These are phyloP conservation scores for Scaptomyza reducta DNA, from an alignment of 2,888 invertebrate species.

Conservation along the genomic window DNA sequence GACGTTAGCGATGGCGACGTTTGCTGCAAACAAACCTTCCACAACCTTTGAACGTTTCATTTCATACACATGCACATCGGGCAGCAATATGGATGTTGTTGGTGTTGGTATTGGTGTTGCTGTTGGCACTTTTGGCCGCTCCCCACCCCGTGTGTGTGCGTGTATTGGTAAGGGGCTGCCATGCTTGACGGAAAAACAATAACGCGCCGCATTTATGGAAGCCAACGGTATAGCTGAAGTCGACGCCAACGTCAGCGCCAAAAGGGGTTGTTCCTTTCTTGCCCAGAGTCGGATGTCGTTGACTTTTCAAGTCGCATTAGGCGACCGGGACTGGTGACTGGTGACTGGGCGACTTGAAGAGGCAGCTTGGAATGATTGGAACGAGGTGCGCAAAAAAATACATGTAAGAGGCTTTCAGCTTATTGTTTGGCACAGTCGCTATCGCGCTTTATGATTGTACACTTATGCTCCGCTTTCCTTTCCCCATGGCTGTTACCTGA, in stretches of 20 bases:
- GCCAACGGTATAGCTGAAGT: slow-evolving; percentile 45
- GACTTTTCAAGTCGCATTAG: slow-evolving; percentile 79
- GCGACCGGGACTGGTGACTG: slow-evolving; percentile 28
- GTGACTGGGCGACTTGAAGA: slow-evolving; percentile 26
- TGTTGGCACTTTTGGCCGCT: slow-evolving; percentile 25
- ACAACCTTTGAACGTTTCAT: slow-evolving; percentile 16
- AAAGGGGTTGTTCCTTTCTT: slow-evolving; percentile 9
- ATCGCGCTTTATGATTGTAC: slow-evolving; percentile 69
- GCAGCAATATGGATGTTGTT: slow-evolving; percentile 12
- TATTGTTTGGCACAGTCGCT: slow-evolving; percentile 75
- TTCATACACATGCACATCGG: slow-evolving; percentile 21
- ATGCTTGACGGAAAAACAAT: slow-evolving; percentile 63
- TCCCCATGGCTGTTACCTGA: slow-evolving; percentile 15
- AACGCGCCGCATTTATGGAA: slow-evolving; percentile 67
- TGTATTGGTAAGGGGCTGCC: slow-evolving; percentile 8
- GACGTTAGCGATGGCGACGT: slow-evolving; percentile 2
- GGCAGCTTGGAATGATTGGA: slow-evolving; percentile 46
- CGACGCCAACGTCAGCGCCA: background rate
- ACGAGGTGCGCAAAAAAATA: slow-evolving; percentile 69
- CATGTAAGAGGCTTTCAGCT: slow-evolving; percentile 80
- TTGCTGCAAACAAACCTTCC: slow-evolving; percentile 5
- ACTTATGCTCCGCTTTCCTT: slow-evolving; percentile 13
- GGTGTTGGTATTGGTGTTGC: slow-evolving; percentile 7
- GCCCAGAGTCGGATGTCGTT: slow-evolving; percentile 69
- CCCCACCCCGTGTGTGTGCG: slow-evolving; percentile 13